Base-by-base conservation (phyloP, 2,113 vertebrate genomes). In the Mystacornis crossleyi region DNA sequence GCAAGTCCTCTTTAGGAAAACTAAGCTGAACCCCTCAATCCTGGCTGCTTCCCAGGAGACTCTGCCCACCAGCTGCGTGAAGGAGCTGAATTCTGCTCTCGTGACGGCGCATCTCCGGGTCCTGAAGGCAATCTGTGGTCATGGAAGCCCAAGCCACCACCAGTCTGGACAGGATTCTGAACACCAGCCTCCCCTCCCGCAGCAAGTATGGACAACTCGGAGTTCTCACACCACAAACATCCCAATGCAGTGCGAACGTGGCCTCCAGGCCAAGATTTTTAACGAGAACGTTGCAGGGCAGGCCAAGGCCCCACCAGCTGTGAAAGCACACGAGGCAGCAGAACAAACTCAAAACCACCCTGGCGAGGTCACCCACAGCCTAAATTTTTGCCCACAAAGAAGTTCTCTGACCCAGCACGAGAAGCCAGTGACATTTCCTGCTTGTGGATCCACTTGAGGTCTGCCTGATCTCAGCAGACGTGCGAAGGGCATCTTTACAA, bases 91-190 rank as follows among this genome's bases (percentile, higher is more conserved):
- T 45, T 67, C 65, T 47, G 57, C 57, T 67, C 57, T n/a, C 55
- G 1, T 9, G 19, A 18, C 8, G 3, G 21, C 0, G 0, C 8
- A 1, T 19, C 64, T 61, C 65, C 24, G 33, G 16, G 18, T 69
- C 43, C 71, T 45, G 47, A 47, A 72, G 74, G 72, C 82, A 26
- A 25, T 21, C 1, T 72, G 89, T 72, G 89, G 91, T 19, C 80
- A 26, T 19, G 21, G 53, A 66, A 92, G 55, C 61, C 33, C 77
- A 53, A 77, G 50, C 23, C 75, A 47, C 19, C 48, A 15, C 57
- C 29, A 34, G 47, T 17, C 50, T 33, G 77, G 79, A 28, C 80
- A 53, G 60, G 47, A 62, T 26, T 81, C 77, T 7, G 0, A 38
- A 31, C 14, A 33, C 18, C 70, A 64, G 81, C 85, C 45, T 70